A percentile compares a stretch with the other conserved stretches of the same genome.
Evolutionary conservation across 2,113 vertebrate genomes (phyloP).

Genomic region (Onychostoma macrolepis): DNA sequence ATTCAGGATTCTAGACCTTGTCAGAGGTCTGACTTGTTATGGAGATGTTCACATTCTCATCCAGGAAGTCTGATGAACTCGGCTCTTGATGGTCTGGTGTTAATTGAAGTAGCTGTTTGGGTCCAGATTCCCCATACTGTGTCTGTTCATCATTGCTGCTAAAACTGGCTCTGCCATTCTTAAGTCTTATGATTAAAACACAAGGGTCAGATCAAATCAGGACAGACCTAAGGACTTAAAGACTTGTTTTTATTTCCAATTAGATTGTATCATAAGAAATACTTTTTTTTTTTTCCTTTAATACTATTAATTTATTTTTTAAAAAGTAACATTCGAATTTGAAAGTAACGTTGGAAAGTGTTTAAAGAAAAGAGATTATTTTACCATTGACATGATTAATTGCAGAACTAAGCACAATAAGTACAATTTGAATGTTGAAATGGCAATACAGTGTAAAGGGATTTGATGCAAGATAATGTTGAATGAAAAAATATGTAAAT

Average conservation of each 20-base stretch:
- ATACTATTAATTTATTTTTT: conserved; percentile 67
- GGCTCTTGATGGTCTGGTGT: neutral
- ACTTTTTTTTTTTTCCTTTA: conserved; percentile 42
- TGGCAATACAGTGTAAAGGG: conserved; percentile 63
- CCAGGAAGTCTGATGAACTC: neutral
- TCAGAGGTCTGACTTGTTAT: neutral
- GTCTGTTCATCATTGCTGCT: conserved; percentile 36
- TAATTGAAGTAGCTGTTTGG: conserved; percentile 15
- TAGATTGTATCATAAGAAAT: conserved; percentile 51
- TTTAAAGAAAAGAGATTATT: conserved; percentile 56
- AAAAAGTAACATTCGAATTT: conserved; percentile 57
- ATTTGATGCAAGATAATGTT: conserved; percentile 52
- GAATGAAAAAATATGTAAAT: conserved; percentile 19
- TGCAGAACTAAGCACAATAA: conserved; percentile 71
- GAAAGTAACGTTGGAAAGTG: conserved; percentile 60
- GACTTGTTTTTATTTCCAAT: neutral
- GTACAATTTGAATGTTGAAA: conserved; percentile 61
- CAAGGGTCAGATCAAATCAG: neutral
- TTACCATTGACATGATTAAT: conserved; percentile 54
- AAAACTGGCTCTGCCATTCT: conserved; percentile 30
- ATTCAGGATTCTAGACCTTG: neutral
- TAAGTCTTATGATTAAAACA: conserved; percentile 8
- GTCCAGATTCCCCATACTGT: conserved; percentile 35
- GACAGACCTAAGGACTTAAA: conserved; percentile 34
- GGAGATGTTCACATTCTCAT: conserved; percentile 5